Conservation (phyloP, 2,888 invertebrate genomes). For the Crocallis elinguaria region DNA sequence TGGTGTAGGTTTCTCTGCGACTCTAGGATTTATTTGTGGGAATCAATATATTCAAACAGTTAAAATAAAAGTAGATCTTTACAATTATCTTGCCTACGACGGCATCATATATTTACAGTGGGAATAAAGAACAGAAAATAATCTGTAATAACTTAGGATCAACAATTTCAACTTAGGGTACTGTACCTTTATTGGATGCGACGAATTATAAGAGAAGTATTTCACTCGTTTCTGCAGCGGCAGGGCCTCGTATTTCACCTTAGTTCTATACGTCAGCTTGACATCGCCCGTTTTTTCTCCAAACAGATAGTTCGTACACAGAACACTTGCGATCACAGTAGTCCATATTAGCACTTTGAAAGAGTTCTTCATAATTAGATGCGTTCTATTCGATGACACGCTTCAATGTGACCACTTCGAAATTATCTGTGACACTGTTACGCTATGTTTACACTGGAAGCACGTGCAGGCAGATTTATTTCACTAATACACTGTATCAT, state of each 20-base stretch:
- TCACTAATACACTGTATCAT: background rate
- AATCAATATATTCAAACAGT: too few species aligned
- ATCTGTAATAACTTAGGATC: too few species aligned
- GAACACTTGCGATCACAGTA: slow-evolving; percentile 42
- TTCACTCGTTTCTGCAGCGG: slow-evolving; percentile 58
- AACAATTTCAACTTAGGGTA: too few species aligned
- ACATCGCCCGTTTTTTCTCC: slow-evolving; percentile 45
- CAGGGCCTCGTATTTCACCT: slow-evolving; percentile 54
- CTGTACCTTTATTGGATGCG: slow-evolving; percentile 54
- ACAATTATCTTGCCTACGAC: too few species aligned
- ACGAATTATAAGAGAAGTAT: slow-evolving; percentile 47
- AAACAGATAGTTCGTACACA: slow-evolving; percentile 51
- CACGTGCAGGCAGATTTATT: background rate
- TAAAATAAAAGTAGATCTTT: too few species aligned
- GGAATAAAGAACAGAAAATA: too few species aligned
- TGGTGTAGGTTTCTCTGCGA: too few species aligned
- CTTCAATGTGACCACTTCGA: background rate
- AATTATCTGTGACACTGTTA: slow-evolving; percentile 16
- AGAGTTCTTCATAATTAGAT: slow-evolving; percentile 32
- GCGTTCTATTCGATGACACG: slow-evolving; percentile 1
- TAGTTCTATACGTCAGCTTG: slow-evolving; percentile 44
- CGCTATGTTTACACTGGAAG: slow-evolving; percentile 11
- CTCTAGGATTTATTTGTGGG: too few species aligned
- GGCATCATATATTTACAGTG: too few species aligned
- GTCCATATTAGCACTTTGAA: slow-evolving; percentile 36